Base-by-base conservation (phyloP, 2,888 invertebrate genomes). In the Drosophila prolongata region DNA sequence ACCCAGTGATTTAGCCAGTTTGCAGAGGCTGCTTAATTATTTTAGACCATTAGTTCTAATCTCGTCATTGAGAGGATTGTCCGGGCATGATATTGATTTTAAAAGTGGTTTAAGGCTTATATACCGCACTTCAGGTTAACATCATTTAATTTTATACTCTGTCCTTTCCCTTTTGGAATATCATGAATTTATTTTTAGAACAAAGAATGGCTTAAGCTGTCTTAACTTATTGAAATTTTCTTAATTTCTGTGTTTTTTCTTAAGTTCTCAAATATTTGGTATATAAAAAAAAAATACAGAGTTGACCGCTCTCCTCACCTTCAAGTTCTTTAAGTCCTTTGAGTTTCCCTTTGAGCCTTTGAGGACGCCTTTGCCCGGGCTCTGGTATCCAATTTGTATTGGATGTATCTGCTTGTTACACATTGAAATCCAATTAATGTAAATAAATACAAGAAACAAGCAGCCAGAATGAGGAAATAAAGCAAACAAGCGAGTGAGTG, bases 361-460 rank as follows among this genome's bases (percentile, higher is more conserved):
- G 46, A 30, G 27, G 16, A 16, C 9, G 19, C 55, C 35, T 30
- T 49, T n/a, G 16, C 42, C 16, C 40, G 9, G 42, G 43, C 49
- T 14, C 55, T 27, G 19, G 35, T 66, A 47, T 47, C 72, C 61
- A 71, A 69, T 69, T 71, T 72, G 38, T 50, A 70, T 55, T 30
- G 52, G 64, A 30, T 67, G 66, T 55, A 55, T 66, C 66, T 67
- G 68, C 40, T 68, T 40, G 68, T 66, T 66, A 67, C 67, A 69
- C 69, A 70, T 61, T 79, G 87, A 74, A 84, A 87, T 84, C 87
- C 83, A 84, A 84, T 84, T 87, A 84, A 84, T 87, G 87, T 81
- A 87, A 84, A 84, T 81, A 87, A 84, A 87, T 81, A 84, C 84
- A 84, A 76, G 76, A 57, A 77, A 73, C 56, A 46, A 27, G 19